Conservation (phyloP, 1,140 invertebrate species). For the Nilaparvata lugens region DNA sequence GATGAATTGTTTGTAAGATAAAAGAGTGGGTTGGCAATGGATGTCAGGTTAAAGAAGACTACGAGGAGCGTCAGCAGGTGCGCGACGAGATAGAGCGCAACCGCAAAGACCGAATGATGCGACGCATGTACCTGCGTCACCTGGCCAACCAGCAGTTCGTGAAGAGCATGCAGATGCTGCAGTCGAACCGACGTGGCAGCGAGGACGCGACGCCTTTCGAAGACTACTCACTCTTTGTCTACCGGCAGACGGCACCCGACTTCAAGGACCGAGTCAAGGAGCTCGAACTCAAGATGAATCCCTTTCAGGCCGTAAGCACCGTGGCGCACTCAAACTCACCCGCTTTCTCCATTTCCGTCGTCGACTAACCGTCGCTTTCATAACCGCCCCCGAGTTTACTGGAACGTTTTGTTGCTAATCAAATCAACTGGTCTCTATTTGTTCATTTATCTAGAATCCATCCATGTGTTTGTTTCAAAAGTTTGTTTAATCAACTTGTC, state of each 20-base stretch:
- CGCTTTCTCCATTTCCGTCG: no score
- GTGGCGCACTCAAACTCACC: no score
- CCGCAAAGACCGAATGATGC: conserved; percentile 51
- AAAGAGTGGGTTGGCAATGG: not conserved
- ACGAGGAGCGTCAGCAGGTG: conserved; percentile 49
- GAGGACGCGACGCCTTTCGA: conserved; percentile 45
- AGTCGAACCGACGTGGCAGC: conserved; percentile 50
- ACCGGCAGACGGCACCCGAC: conserved; percentile 59
- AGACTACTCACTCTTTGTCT: conserved; percentile 64
- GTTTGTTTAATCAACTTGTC: no score
- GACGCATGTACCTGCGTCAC: conserved; percentile 52
- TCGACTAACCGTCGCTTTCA: no score
- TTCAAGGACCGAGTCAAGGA: conserved; percentile 69
- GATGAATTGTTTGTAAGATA: not conserved
- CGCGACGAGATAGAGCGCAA: conserved; percentile 57
- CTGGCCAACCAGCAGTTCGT: conserved; percentile 61
- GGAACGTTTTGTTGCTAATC: no score
- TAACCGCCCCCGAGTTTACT: no score
- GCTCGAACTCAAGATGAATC: conserved; percentile 56
- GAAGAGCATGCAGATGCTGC: conserved; percentile 68
- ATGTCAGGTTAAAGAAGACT: not conserved
- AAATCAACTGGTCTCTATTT: no score
- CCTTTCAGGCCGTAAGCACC: not conserved
- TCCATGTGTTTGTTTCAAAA: no score
- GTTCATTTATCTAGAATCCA: no score